Evolutionary conservation across 2,797 vertebrate genomes (phyloP), one percentile per base, ranked within the genome.

Genomic region (Eidolon dupreanum): DNA sequence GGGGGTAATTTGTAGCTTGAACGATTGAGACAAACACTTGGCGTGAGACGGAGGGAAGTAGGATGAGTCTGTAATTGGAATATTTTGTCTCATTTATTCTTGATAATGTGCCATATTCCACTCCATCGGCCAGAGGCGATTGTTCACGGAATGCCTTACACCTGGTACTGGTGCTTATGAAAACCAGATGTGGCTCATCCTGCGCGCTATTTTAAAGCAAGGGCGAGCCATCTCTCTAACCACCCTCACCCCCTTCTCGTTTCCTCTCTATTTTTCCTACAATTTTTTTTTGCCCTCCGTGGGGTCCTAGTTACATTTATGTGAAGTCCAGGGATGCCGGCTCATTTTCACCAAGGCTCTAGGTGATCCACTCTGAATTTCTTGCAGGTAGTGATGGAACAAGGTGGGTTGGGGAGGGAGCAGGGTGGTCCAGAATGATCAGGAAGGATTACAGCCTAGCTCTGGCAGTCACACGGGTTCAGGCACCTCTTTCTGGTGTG

Each of bases 71-170:
- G 95, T 98, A 98, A 98, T 97, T 98, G 98, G 98, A 98, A 98
- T 98, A 98, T 98, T 98, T 98, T 98, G 97, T 98, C 98, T 98
- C 98, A 97, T 98, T 98, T 98, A 98, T 98, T 98, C 98, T 98
- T 98, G 98, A 98, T 97, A 98, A 98, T 94, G 94, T 98, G 98
- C 98, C 98, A 98, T 97, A 97, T 98, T 98, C 97, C 96, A 98
- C 93, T 97, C 90, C 96, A 97, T 97, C 97, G 98, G 98, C 94
- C 98, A 98, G 98, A 95, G 98, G 98, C 98, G 97, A 98, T 97
- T 97, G 97, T 97, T 98, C 98, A 95, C 96, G 88, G 98, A 97
- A 97, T 97, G 95, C 97, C 93, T 96, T 88, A 97, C 98, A 98
- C 98, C 98, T 98, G 98, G 95, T 95, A 12, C 65, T 31, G 0